Evolutionary conservation across 2,113 vertebrate genomes (phyloP), one percentile per base, ranked within the genome.

Genomic region (Percopsis transmontana): DNA sequence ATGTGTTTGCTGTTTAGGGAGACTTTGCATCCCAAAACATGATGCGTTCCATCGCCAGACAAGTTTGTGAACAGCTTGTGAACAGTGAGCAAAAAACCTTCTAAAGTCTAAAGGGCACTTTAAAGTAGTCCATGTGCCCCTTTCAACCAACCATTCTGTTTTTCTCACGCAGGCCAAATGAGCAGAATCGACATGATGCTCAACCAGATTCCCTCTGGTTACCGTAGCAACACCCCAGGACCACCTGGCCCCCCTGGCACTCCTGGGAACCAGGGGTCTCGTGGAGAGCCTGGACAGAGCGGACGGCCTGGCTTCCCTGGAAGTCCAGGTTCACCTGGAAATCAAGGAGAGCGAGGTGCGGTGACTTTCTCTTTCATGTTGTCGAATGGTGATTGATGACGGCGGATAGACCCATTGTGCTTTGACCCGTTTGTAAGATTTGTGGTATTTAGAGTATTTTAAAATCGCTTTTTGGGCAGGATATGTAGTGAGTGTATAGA

Each of bases 11-110:
- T 83, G 71, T 82, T 66, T 85, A 99, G 97, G 97, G 96, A 87
- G 97, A 99, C 76, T 92, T 96, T 56, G 94, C 96, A 58, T 98
- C 97, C 57, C 97, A 99, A 88, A 96, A 95, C 76, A 95, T 99
- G 95, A 99, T 99, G 96, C 92, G 97, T 77, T 93, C 96, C 62
- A 95, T 99, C 63, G 96, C 97, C 80, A 94, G 97, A 95, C 97
- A 99, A 97, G 97, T 99, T 76, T 99, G 97, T 68, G 97, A 99
- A 82, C 97, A 99, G 68, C 73, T 99, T 85, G 97, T 99, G 86
- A 99, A 93, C 79, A 93, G 97, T 99, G 91, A 96, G 85, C 41
- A 2, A 23, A 33, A 33, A 66, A 18, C 13, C 0, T 72, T n/a
- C 59, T 11, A 41, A 5, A 11, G 15, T 38, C 47, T 18, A 33